Base-by-base conservation (phyloP, 2,113 vertebrate genomes). In the Serinus canaria region DNA sequence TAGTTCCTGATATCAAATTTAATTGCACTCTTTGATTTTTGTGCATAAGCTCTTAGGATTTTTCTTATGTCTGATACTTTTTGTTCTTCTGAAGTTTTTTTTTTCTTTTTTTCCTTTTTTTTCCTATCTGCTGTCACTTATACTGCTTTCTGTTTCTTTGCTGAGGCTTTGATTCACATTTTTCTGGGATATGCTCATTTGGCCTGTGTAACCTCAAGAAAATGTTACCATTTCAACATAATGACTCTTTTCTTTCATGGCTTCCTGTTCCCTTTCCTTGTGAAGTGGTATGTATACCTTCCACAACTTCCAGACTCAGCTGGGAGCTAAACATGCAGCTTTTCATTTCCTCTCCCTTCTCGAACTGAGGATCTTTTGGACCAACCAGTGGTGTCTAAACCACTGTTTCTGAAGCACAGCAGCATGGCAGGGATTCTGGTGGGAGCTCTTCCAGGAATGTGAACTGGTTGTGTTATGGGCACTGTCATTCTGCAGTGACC, bases 181-280 rank as follows among this genome's bases (percentile, higher is more conserved):
- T 96, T 97, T 96, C 85, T 95, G 76, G 69, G 76, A 77, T 94
- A 70, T 90, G 53, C 72, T 96, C 93, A 93, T 92, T 88, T 96
- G 90, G 92, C 92, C 92, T 88, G 64, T 46, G 73, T 95, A 96
- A 96, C 90, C 90, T 80, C 68, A 77, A 0, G 12, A 94, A 96
- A 93, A 96, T 89, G 92, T 95, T 96, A 90, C 93, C 84, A 72
- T 95, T 96, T 93, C 68, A 88, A 62, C 88, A 93, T 96, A 96
- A 94, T 87, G 90, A 67, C 73, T 95, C 95, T 90, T 92, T 94
- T 92, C 83, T 95, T 95, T 70, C 93, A 30, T 69, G 76, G 77
- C 87, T 97, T 97, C 95, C 94, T 91, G 80, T 96, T 96, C 93
- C 92, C 81, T 85, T 96, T 94, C 94, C 95, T 95, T 94, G 95